Evolutionary conservation across 1,140 invertebrate species (phyloP).

Genomic region (Lepidurus apus): DNA sequence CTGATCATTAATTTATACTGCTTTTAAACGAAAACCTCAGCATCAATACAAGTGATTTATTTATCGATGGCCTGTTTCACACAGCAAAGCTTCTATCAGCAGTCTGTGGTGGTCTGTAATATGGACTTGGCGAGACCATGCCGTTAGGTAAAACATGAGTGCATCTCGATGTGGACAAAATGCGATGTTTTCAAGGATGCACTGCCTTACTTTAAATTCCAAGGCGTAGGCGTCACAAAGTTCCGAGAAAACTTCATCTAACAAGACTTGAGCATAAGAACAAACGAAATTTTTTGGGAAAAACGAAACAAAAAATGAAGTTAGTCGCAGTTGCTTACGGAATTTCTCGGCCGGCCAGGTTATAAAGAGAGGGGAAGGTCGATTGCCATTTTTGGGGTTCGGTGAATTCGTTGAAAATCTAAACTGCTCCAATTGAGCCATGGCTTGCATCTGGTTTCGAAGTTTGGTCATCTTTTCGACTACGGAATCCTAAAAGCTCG

Average conservation of each 20-base stretch:
- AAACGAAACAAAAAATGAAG: neutral
- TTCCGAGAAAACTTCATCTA: neutral
- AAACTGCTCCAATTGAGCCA: conserved; percentile 1
- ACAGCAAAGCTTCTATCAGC: conserved; percentile 27
- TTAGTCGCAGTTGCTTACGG: neutral
- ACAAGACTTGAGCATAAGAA: neutral
- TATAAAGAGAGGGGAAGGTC: neutral
- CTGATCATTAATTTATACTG: neutral
- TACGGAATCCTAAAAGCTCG: conserved; percentile 10
- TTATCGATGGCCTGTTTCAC: conserved; percentile 21
- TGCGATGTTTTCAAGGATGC: conserved; percentile 22
- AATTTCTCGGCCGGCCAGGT: neutral
- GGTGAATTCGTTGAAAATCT: neutral
- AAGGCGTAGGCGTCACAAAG: neutral
- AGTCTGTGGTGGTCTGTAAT: neutral
- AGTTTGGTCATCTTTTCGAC: neutral
- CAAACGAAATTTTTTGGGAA: neutral
- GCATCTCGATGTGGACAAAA: conserved; percentile 23
- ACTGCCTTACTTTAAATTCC: neutral
- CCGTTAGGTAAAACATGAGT: conserved; percentile 29
- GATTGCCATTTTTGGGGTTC: neutral
- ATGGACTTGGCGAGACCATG: conserved; percentile 28
- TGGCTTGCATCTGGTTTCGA: neutral
- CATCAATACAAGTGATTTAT: neutral
- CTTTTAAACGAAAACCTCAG: neutral